phyloP scores from a whole-genome alignment of 1,140 invertebrate genomes.

The Polypedilum vanderplanki region DNA sequence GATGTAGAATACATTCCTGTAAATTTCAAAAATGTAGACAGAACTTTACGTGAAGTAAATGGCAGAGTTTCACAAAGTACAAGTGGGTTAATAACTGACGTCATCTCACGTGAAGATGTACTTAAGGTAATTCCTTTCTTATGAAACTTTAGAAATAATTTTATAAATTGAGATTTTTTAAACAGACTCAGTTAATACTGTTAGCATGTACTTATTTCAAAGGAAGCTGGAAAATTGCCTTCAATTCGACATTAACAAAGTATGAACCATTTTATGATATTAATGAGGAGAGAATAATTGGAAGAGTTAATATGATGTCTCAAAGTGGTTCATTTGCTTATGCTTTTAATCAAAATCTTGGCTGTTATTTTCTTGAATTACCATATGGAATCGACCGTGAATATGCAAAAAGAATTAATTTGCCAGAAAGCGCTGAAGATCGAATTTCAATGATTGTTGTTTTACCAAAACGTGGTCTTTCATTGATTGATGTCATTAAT shows the following conservation, averaged over 20 bases:
- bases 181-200: conserved; percentile 58
- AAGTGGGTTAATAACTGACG: conserved; percentile 55
- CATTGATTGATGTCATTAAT: conserved; percentile 46
- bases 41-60: conserved; percentile 53
- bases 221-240: conserved; percentile 65
- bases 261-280: conserved; percentile 47
- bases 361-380: conserved; percentile 60
- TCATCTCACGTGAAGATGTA: conserved; percentile 50
- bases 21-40: conserved; percentile 50
- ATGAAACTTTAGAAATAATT: conserved; percentile 42
- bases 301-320: conserved; percentile 57
- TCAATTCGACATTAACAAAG: conserved; percentile 54
- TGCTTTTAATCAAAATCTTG: conserved; percentile 47
- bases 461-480: conserved; percentile 36
- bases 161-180: not conserved
- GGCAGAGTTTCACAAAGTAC: conserved; percentile 55
- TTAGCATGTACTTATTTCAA: conserved; percentile 78
- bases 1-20: conserved; percentile 49
- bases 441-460: conserved; percentile 38
- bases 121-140: conserved; percentile 23
- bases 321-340: conserved; percentile 49
- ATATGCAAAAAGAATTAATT: no score
- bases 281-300: conserved; percentile 46
- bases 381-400: conserved; percentile 56
- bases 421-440: conserved; percentile 36